phyloP scores from a whole-genome alignment of 2,888 invertebrate genomes.

The Protophormia terraenovae region DNA sequence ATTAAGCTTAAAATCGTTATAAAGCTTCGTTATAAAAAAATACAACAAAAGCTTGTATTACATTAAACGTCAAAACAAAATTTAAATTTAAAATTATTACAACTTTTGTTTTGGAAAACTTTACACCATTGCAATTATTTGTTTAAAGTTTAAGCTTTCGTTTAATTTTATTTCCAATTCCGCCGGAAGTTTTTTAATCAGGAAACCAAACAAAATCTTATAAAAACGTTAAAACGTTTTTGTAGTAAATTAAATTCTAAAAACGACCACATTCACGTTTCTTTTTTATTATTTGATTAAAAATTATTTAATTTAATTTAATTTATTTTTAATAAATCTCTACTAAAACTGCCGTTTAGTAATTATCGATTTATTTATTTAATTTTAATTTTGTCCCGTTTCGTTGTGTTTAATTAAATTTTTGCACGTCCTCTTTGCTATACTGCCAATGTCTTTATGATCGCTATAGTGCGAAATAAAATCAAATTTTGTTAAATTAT shows the following conservation, averaged over 20 bases:
- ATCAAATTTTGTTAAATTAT: conserved; percentile 44
- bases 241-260: neutral
- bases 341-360: neutral
- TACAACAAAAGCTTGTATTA: too few relatives aligned
- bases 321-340: neutral
- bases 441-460: conserved; percentile 52
- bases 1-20: neutral
- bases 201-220: neutral
- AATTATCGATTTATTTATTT: neutral
- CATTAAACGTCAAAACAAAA: too few relatives aligned
- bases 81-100: too few relatives aligned
- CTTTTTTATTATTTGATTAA: neutral
- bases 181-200: neutral
- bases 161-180: too few relatives aligned
- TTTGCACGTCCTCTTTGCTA: conserved; percentile 26
- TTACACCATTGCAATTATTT: too few relatives aligned
- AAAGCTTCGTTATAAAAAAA: conserved; percentile 47
- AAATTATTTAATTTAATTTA: neutral
- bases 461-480: conserved; percentile 38
- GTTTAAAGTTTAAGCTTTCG: too few relatives aligned
- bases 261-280: neutral
- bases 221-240: neutral
- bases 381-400: neutral
- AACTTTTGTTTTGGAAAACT: too few relatives aligned
- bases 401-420: too few relatives aligned